Evolutionary conservation across 2,888 invertebrate species (phyloP), one percentile per base, ranked within the genome.

Genomic region (Pyrrhia umbra): DNA sequence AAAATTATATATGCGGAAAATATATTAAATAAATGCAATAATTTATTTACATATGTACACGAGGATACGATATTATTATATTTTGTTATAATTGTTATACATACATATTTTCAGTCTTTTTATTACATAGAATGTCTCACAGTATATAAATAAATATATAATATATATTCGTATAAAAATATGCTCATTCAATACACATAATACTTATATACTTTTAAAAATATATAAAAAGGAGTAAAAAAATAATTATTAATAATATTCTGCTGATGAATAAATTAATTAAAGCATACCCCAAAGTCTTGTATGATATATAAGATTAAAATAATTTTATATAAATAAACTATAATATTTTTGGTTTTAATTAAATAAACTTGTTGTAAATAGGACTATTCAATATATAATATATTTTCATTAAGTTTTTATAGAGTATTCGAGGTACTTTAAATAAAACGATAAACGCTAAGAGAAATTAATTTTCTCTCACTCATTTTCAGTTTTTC

Each of bases 281-380:
- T 93, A 94, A 94, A 94, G 94, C 94, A 88, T 87, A 84, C 80
- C 86, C 94, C 93, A 94, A 94, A 94, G 93, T 80, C 93, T 90
- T 82, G 63, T 79, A 76, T 68, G 67, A 72, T 74, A 79, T 80
- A 86, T 80, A 82, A 66, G 83, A 79, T 84, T 62, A 80, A 71
- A 78, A 76, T 66, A 78, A 76, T 67, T n/a, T n/a, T n/a, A 79
- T 69, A 84, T 79, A 81, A 73, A 68, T 77, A 67, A 10, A 79
- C 63, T 67, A 72, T 79, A 68, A 71, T 69, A 75, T 66, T 45
- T 54, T 58, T 49, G 42, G 47, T 18, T 55, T 45, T 60, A 43
- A 57, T 58, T 73, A 60, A 51, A 49, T 34, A 47, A 49, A 47
- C 20, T 27, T 2, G 6, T 49, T 50, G 10, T 59, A 13, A 42